phyloP scores from a whole-genome alignment of 2,797 vertebrate species.

The Hemibagrus guttatus region DNA sequence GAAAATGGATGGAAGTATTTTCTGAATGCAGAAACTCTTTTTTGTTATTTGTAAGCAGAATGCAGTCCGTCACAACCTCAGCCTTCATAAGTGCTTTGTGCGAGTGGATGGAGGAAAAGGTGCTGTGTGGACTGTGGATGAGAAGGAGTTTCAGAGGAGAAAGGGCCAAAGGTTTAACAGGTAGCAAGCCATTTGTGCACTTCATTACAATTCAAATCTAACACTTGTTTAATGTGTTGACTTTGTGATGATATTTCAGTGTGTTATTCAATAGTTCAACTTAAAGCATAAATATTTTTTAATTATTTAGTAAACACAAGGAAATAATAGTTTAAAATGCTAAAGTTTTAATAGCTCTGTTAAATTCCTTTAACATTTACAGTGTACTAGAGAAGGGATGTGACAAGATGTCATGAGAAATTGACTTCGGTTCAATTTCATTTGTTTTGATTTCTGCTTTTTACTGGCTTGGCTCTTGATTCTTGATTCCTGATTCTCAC shows the following conservation, averaged over 20 bases:
- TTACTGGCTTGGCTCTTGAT: not conserved
- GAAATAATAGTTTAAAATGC: not conserved
- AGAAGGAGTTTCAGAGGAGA: constrained; percentile 83
- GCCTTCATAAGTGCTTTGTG: constrained; percentile 88
- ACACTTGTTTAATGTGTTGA: not conserved
- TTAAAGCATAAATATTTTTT: not conserved
- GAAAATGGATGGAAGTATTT: too few relatives aligned
- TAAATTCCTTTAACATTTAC: not conserved
- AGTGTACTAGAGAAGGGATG: too few relatives aligned
- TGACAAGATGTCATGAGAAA: not conserved
- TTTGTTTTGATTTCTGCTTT: not conserved
- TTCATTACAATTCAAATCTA: constrained; percentile 4
- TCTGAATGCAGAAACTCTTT: not conserved
- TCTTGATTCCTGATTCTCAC: not conserved
- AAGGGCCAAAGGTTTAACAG: constrained; percentile 75
- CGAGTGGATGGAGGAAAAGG: constrained; percentile 85
- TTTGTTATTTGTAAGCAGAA: constrained; percentile 72
- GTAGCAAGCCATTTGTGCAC: constrained; percentile 31
- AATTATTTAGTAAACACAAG: not conserved
- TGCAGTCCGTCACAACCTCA: constrained; percentile 87
- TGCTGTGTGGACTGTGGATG: constrained; percentile 89
- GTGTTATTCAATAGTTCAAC: not conserved
- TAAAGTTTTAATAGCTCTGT: not conserved
- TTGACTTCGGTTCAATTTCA: not conserved
- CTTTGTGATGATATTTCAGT: not conserved